These are phyloP conservation scores for Ascaphus truei DNA, from an alignment of 2,113 vertebrate species.

Conservation along the genomic window DNA sequence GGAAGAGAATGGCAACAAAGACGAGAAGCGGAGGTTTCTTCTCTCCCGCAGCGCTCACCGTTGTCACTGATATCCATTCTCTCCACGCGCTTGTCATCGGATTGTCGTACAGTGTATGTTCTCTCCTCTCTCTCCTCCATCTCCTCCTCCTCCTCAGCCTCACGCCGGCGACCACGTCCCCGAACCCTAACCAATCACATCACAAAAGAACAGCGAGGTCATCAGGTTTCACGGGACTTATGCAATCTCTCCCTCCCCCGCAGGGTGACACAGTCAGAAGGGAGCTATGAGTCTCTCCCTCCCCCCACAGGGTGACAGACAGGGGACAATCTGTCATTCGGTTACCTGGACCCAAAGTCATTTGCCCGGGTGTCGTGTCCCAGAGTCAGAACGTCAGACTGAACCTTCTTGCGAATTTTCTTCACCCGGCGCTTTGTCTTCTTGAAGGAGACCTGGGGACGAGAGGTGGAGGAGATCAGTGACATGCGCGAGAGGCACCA, in stretches of 20 bases:
- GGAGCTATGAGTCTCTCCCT: too few species aligned
- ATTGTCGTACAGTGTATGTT: slow-evolving; percentile 40
- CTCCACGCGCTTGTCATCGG: slow-evolving; percentile 73
- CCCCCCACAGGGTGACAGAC: too few species aligned
- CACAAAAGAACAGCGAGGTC: too few species aligned
- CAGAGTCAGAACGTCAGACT: slow-evolving; percentile 46
- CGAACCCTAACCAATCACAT: slow-evolving; percentile 31
- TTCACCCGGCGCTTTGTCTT: slow-evolving; percentile 78
- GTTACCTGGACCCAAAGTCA: slow-evolving; percentile 80
- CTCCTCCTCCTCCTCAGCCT: slow-evolving; percentile 14
- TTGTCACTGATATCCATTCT: slow-evolving; percentile 86
- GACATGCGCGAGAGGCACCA: neutral
- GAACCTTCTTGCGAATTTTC: slow-evolving; percentile 78
- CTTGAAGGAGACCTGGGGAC: slow-evolving; percentile 68
- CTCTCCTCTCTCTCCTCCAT: slow-evolving; percentile 14
- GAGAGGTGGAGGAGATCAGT: neutral
- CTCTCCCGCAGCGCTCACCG: slow-evolving; percentile 39
- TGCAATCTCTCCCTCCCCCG: too few species aligned
- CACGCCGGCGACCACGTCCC: slow-evolving; percentile 65
- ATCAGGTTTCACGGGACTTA: too few species aligned
- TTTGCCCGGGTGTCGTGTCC: slow-evolving; percentile 58
- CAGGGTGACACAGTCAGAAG: too few species aligned
- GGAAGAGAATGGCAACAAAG: neutral
- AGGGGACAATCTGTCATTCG: too few species aligned
- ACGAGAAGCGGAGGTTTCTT: neutral